Percentiles rank a stretch among this genome's conserved stretches.
phyloP scores from a whole-genome alignment of 2,113 vertebrate species.

The Alectura lathami region DNA sequence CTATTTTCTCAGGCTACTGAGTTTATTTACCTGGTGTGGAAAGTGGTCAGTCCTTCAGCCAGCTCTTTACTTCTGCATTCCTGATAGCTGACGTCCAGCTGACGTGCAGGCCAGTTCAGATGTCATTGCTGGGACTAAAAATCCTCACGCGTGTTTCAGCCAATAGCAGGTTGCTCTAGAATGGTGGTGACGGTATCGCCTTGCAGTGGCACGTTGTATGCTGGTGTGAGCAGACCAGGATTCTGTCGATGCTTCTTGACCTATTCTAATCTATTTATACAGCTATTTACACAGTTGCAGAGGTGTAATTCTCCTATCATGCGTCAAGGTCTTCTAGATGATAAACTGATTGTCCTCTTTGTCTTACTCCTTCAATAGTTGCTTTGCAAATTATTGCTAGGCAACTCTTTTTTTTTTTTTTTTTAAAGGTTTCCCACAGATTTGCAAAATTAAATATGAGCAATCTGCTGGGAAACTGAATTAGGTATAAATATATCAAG shows the following conservation, averaged over 20 bases:
- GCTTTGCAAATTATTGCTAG: not conserved
- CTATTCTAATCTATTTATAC: not conserved
- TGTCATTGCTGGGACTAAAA: fast-evolving
- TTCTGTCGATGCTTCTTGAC: not conserved
- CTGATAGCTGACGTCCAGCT: fast-evolving
- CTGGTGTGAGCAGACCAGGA: not conserved
- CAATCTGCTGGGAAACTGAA: not conserved
- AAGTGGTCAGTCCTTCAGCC: not conserved
- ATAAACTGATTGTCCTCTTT: constrained; percentile 1
- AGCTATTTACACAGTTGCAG: constrained; percentile 17
- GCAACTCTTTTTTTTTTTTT: not conserved
- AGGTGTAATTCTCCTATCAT: not conserved
- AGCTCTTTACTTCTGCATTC: not conserved
- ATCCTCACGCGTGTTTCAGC: fast-evolving
- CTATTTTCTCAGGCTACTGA: not conserved
- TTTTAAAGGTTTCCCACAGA: not conserved
- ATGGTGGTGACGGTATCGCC: fast-evolving
- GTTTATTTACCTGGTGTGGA: not conserved
- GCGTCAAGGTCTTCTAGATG: not conserved
- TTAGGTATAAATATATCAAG: not conserved
- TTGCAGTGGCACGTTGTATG: fast-evolving
- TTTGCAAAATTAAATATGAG: not conserved
- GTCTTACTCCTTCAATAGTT: not conserved
- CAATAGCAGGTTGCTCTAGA: not conserved
- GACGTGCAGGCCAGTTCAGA: fast-evolving